Evolutionary conservation across 2,797 vertebrate genomes (phyloP).

Genomic region (Poeciliopsis gracilis): DNA sequence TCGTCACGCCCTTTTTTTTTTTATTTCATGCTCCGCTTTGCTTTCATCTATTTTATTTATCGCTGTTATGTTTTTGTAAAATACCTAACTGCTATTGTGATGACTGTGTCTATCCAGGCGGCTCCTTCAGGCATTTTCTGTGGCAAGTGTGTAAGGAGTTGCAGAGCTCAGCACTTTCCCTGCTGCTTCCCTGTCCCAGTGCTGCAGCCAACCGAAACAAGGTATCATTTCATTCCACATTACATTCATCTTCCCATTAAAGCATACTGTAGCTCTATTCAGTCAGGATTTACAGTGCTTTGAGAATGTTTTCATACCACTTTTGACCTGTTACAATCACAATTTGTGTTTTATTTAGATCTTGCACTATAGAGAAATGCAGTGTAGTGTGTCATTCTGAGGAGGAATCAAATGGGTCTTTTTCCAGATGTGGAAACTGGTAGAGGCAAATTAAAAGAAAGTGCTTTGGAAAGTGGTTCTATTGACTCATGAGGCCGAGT

Average conservation of each 20-base stretch:
- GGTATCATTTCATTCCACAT: constrained; percentile 73
- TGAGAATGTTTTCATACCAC: not conserved
- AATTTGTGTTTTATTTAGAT: not conserved
- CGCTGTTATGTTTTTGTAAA: not conserved
- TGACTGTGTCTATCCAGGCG: constrained; percentile 76
- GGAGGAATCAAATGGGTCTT: not conserved
- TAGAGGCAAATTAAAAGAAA: not conserved
- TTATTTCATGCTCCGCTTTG: not conserved
- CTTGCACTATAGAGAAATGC: not conserved
- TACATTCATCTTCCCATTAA: constrained; percentile 6
- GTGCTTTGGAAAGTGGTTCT: not conserved
- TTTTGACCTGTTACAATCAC: not conserved
- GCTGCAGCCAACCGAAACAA: constrained; percentile 96
- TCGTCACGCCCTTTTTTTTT: not conserved
- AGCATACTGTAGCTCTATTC: not conserved
- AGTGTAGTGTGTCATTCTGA: not conserved
- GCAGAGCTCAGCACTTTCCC: constrained; percentile 93
- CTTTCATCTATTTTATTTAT: not conserved
- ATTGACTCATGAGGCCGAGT: not conserved
- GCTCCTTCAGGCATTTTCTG: constrained; percentile 98
- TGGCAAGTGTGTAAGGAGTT: constrained; percentile 99
- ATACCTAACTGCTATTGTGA: constrained; percentile 15
- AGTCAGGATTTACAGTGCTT: not conserved
- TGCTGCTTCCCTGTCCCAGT: constrained; percentile 94
- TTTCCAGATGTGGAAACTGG: not conserved